Evolutionary conservation across 2,113 vertebrate species (phyloP).

Genomic region (Cricetomys ansorgei): DNA sequence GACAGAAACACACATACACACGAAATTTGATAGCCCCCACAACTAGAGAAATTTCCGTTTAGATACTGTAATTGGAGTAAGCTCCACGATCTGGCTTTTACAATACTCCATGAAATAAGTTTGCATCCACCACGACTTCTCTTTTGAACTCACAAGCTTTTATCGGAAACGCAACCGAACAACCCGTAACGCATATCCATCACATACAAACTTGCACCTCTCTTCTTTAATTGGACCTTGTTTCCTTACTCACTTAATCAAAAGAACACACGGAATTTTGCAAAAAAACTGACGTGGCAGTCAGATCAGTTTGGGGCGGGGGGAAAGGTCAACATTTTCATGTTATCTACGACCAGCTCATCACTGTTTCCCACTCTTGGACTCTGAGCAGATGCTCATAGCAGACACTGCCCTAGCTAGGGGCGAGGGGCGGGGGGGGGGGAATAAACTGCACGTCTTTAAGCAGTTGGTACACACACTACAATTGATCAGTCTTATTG

Average conservation of each 20-base stretch:
- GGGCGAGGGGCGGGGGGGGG: too few species aligned
- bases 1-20: neutral
- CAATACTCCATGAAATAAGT: neutral
- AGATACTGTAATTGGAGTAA: constrained; percentile 1
- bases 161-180: neutral
- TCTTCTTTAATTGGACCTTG: constrained; percentile 79
- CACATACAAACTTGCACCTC: constrained; percentile 45
- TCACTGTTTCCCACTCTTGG: neutral
- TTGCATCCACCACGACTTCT: constrained; percentile 26
- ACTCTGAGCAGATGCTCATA: neutral
- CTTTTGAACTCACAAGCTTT: constrained; percentile 25
- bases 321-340: neutral
- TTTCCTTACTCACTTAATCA: constrained; percentile 75
- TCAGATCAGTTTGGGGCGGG: neutral
- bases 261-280: constrained; percentile 71
- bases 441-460: neutral
- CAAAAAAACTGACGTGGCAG: constrained; percentile 38
- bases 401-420: neutral
- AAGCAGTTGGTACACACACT: neutral
- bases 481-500: neutral
- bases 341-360: neutral
- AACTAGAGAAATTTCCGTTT: constrained; percentile 33
- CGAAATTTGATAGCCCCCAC: neutral
- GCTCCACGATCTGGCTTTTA: neutral
- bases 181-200: neutral